A percentile compares a stretch with the other conserved stretches of the same genome.
Evolutionary conservation across 2,113 vertebrate genomes (phyloP).

Genomic region (Meles meles): DNA sequence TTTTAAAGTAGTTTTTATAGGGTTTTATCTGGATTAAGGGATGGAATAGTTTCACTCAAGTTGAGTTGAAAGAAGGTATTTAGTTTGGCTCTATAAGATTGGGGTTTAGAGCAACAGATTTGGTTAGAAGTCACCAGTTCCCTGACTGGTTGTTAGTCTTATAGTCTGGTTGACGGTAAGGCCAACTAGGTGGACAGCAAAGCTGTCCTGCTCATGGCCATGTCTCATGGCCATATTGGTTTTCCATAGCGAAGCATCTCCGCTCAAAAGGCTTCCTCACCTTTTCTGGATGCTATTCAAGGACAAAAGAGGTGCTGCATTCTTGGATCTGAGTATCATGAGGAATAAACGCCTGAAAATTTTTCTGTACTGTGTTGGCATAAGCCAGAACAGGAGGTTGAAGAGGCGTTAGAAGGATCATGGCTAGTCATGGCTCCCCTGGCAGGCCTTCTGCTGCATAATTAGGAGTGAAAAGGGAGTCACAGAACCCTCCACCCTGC

Average conservation of each 20-base stretch:
- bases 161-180: background rate
- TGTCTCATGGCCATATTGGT: conserved; percentile 71
- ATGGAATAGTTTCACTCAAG: background rate
- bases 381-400: rapidly evolving
- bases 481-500: rapidly evolving
- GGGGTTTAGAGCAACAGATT: background rate
- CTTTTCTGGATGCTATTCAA: conserved; percentile 75
- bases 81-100: background rate
- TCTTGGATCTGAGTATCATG: background rate
- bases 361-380: rapidly evolving
- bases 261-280: conserved; percentile 72
- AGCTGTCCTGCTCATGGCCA: conserved; percentile 71
- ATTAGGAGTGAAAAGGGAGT: background rate
- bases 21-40: background rate
- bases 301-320: background rate
- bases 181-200: conserved; percentile 62
- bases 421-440: rapidly evolving
- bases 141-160: background rate
- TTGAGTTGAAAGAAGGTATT: background rate
- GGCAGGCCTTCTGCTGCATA: background rate
- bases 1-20: background rate
- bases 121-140: background rate
- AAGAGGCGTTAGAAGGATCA: rapidly evolving
- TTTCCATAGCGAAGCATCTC: conserved; percentile 76
- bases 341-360: background rate